phyloP scores from a whole-genome alignment of 1,140 invertebrate species.

The Bombus cullumanus region DNA sequence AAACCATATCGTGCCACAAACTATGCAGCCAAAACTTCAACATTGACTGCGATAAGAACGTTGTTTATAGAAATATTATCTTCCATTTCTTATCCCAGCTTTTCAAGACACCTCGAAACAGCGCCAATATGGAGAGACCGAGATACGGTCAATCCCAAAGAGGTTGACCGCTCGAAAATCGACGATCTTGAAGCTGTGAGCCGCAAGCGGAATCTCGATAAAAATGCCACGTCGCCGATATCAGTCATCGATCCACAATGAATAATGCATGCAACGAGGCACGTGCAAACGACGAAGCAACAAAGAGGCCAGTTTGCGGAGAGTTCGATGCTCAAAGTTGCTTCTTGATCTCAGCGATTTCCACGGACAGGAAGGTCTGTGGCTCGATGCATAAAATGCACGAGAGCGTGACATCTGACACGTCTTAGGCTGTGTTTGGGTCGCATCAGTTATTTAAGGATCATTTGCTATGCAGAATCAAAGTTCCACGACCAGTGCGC shows the following conservation, averaged over 20 bases:
- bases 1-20: background rate
- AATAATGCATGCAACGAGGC: constrained; percentile 76
- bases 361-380: background rate
- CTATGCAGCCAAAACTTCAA: background rate
- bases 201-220: constrained; percentile 67
- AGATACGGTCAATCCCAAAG: background rate
- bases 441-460: constrained; percentile 12
- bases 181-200: constrained; percentile 62
- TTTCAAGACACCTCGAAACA: background rate
- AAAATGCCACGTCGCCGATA: constrained; percentile 77
- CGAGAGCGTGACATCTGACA: constrained; percentile 67
- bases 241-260: constrained; percentile 78
- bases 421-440: background rate
- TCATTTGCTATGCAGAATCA: background rate
- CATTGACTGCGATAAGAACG: background rate
- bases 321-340: constrained; percentile 34
- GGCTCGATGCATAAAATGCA: constrained; percentile 61
- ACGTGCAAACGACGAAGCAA: background rate
- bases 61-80: background rate
- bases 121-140: background rate
- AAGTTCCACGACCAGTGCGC: background rate
- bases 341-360: constrained; percentile 15
- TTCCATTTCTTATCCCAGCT: background rate
- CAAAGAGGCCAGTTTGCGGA: background rate
- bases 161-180: constrained; percentile 47